Evolutionary conservation across 2,797 vertebrate species (phyloP).

Genomic region (Accipiter superciliosus): DNA sequence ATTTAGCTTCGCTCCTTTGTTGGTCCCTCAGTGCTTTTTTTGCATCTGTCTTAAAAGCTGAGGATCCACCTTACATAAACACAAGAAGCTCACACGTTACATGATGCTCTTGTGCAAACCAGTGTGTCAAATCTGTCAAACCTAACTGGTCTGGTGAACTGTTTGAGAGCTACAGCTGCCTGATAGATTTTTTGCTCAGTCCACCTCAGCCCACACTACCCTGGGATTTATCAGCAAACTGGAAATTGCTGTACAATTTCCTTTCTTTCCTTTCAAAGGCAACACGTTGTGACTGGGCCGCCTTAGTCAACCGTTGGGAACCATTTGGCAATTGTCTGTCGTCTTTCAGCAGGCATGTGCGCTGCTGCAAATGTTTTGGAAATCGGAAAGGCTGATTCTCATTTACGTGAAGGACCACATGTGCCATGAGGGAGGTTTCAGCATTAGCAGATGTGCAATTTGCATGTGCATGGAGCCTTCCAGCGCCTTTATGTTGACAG

Average conservation of each 20-base stretch:
- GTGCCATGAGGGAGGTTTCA: neutral
- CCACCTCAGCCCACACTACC: neutral
- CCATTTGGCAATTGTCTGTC: rapidly evolving
- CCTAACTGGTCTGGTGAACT: neutral
- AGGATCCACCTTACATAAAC: neutral
- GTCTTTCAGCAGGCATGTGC: neutral
- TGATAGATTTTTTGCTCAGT: neutral
- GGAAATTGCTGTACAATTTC: neutral
- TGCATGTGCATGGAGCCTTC: neutral
- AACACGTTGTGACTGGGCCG: neutral
- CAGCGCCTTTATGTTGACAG: neutral
- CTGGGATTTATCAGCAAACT: neutral
- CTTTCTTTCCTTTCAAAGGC: neutral
- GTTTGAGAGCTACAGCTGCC: neutral
- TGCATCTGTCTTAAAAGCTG: neutral
- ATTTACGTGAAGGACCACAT: neutral
- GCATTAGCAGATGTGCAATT: neutral
- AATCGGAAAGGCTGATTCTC: neutral
- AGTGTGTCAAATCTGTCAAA: neutral
- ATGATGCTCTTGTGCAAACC: neutral
- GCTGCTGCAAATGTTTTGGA: neutral
- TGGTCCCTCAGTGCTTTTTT: neutral
- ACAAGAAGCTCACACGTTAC: neutral
- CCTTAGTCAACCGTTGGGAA: neutral
- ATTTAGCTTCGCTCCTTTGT: neutral